Evolutionary conservation across 1,140 invertebrate genomes (phyloP).

Genomic region (Calliopsis andreniformis): DNA sequence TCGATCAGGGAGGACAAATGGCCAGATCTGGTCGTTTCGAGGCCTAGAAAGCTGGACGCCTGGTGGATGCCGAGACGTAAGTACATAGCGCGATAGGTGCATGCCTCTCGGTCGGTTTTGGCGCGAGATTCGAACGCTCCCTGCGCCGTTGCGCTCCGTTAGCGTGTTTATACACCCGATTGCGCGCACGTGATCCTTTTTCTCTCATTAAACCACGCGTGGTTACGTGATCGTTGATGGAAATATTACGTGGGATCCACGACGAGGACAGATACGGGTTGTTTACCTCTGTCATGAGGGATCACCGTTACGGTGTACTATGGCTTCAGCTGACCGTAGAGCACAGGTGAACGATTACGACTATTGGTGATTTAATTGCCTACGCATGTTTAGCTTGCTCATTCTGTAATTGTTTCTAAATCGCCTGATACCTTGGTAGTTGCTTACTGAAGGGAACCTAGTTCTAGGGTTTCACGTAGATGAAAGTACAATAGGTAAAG

Average conservation of each 20-base stretch:
- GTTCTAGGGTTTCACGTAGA: too few relatives aligned
- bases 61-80: conserved; percentile 80
- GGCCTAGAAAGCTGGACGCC: conserved; percentile 77
- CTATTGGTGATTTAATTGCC: background rate
- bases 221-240: background rate
- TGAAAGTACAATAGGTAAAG: too few relatives aligned
- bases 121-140: conserved; percentile 52
- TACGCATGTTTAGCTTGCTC: background rate
- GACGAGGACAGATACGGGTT: background rate
- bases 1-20: conserved; percentile 83
- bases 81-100: conserved; percentile 63
- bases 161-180: background rate
- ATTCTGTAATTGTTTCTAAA: too few relatives aligned
- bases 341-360: background rate
- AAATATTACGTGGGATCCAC: background rate
- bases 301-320: background rate
- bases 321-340: background rate
- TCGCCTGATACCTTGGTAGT: too few relatives aligned
- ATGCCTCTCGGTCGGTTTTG: conserved; percentile 32
- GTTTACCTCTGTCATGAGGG: background rate
- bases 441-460: too few relatives aligned
- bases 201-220: conserved; percentile 7
- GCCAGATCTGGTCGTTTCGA: conserved; percentile 81
- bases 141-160: background rate
- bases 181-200: background rate